Evolutionary conservation across 2,888 invertebrate species (phyloP).

Genomic region (Mactromeris polynyma): DNA sequence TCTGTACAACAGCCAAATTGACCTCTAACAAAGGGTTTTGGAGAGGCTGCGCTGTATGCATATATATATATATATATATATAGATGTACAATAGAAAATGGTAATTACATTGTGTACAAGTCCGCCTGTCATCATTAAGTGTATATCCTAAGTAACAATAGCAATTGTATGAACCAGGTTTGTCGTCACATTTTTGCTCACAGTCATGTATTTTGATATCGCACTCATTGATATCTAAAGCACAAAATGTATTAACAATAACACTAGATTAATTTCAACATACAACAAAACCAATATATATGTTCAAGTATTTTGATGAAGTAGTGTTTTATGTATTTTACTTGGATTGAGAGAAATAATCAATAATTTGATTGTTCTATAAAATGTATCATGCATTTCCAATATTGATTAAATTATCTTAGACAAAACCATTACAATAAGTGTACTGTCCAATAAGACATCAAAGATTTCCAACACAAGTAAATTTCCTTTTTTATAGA

Average conservation of each 20-base stretch:
- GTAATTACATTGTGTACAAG: conserved; percentile 53
- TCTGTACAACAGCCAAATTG: neutral
- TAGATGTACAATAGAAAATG: too few relatives aligned
- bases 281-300: neutral
- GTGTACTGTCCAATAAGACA: too few relatives aligned
- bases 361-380: neutral
- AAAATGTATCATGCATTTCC: neutral
- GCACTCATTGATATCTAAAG: conserved; percentile 55
- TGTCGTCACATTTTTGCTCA: conserved; percentile 55
- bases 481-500: too few relatives aligned
- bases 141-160: conserved; percentile 55
- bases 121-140: conserved; percentile 51
- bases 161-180: conserved; percentile 42
- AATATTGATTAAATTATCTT: too few relatives aligned
- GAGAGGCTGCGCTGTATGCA: neutral
- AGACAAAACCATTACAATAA: too few relatives aligned
- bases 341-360: too few relatives aligned
- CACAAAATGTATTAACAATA: too few relatives aligned
- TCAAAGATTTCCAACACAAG: too few relatives aligned
- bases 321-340: neutral
- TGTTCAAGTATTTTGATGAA: neutral
- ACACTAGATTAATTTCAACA: neutral
- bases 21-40: neutral
- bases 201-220: conserved; percentile 28
- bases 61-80: neutral